A percentile compares a stretch with the other conserved stretches of the same genome.
Conservation (phyloP, 2,113 vertebrate genomes). For the Typhlomys cinereus region DNA sequence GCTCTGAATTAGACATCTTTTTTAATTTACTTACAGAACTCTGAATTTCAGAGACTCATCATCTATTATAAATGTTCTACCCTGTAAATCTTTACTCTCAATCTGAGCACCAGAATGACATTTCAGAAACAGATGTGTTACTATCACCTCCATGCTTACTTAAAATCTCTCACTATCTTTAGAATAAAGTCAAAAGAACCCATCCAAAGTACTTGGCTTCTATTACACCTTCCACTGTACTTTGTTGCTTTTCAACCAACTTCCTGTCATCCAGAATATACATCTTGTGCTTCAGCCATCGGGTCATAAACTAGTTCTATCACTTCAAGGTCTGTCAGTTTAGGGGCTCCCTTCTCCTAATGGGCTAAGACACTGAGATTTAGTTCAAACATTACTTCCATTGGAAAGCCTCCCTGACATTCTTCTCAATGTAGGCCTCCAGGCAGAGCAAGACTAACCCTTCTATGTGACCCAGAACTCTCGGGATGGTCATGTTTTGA, state of each 20-base stretch:
- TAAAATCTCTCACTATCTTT: background rate
- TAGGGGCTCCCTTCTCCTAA: background rate
- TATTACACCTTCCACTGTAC: background rate
- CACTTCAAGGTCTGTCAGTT: background rate
- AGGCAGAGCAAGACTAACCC: background rate
- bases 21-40: background rate
- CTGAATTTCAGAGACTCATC: conserved; percentile 17
- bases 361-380: background rate
- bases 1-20: background rate
- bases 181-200: background rate
- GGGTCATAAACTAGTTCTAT: background rate
- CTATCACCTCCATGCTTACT: background rate
- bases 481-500: background rate
- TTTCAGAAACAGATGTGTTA: conserved; percentile 15
- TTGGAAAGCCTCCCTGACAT: background rate
- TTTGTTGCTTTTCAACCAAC: background rate
- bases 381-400: background rate
- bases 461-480: background rate
- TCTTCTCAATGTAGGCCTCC: background rate
- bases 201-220: background rate
- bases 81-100: background rate
- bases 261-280: background rate
- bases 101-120: background rate
- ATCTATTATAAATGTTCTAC: background rate
- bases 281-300: background rate